phyloP scores from a whole-genome alignment of 2,797 vertebrate genomes.

The Paguma larvata region DNA sequence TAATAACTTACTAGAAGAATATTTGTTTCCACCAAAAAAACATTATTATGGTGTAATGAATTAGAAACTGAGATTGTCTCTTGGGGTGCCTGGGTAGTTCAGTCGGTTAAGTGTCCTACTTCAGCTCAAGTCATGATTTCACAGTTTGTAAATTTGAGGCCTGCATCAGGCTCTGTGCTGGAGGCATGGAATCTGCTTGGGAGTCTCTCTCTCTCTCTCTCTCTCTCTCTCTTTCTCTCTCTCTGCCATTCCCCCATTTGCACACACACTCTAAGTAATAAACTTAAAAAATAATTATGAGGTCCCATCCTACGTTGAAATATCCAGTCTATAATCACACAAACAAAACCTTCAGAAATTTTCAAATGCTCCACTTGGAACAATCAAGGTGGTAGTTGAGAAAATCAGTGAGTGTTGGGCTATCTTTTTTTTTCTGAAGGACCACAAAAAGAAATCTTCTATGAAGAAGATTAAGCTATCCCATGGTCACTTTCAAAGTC shows the following conservation, averaged over 20 bases:
- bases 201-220: too few relatives aligned
- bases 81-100: too few relatives aligned
- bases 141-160: too few relatives aligned
- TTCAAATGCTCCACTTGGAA: constrained; percentile 13
- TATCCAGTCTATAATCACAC: background rate
- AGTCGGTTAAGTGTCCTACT: too few relatives aligned
- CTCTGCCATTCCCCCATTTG: too few relatives aligned
- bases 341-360: constrained; percentile 45
- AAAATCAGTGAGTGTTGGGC: background rate
- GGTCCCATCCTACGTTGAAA: constrained; percentile 25
- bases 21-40: background rate
- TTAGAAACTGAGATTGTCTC: background rate
- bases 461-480: constrained; percentile 12
- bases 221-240: too few relatives aligned
- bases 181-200: too few relatives aligned
- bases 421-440: background rate
- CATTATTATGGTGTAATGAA: background rate
- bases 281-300: background rate
- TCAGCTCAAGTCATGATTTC: too few relatives aligned
- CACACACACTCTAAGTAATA: too few relatives aligned
- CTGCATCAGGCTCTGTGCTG: too few relatives aligned
- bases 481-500: background rate
- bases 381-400: constrained; percentile 13
- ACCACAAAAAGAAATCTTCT: constrained; percentile 43
- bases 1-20: background rate